These are phyloP conservation scores for Nomada ruficornis DNA, from an alignment of 2,888 invertebrate genomes.

Conservation along the genomic window DNA sequence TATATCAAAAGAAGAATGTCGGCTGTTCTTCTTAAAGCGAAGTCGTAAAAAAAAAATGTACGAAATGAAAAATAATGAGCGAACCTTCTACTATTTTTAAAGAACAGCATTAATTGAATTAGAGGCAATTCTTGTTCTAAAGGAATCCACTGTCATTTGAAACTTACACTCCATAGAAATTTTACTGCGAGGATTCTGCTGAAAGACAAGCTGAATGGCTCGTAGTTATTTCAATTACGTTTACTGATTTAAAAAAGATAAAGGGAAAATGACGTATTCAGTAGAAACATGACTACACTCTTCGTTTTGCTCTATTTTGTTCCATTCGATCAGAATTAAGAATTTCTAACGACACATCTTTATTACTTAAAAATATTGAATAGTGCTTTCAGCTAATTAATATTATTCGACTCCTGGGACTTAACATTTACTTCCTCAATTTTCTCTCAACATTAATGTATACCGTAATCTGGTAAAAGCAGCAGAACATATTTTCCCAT, in stretches of 20 bases:
- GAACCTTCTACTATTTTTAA: too few relatives aligned
- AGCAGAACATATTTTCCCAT: not conserved
- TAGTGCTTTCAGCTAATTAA: not conserved
- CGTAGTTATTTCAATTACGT: constrained; percentile 78
- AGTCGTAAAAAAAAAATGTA: not conserved
- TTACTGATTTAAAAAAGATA: too few relatives aligned
- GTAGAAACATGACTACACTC: constrained; percentile 66
- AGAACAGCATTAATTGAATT: too few relatives aligned
- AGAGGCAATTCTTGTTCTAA: too few relatives aligned
- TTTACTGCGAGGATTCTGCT: too few relatives aligned
- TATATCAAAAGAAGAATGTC: not conserved
- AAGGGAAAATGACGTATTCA: constrained; percentile 72
- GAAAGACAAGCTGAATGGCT: constrained; percentile 30
- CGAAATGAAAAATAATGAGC: not conserved
- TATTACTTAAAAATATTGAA: too few relatives aligned
- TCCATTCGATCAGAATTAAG: too few relatives aligned
- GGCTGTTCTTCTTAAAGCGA: not conserved
- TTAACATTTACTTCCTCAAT: not conserved
- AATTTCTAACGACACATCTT: too few relatives aligned
- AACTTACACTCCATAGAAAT: too few relatives aligned
- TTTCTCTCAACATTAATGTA: not conserved
- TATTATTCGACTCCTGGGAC: not conserved
- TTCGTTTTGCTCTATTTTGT: too few relatives aligned
- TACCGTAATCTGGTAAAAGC: not conserved
- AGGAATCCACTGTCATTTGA: too few relatives aligned